These are phyloP conservation scores for Hirtodrosophila cameraria DNA, from an alignment of 2,888 invertebrate genomes.

Conservation along the genomic window DNA sequence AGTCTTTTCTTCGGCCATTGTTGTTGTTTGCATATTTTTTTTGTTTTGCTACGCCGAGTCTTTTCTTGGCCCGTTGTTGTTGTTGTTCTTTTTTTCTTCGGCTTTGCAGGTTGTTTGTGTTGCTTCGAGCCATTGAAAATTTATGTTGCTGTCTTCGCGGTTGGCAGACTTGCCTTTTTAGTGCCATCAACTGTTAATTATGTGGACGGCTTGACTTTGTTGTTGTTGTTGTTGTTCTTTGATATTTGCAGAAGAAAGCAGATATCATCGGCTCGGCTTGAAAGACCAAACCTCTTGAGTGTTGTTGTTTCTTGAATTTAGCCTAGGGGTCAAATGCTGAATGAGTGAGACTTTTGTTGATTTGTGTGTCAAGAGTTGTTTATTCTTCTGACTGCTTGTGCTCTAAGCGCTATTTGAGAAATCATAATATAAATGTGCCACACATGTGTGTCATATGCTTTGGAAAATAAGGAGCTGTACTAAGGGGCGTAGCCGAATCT, in stretches of 20 bases:
- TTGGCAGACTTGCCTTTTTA: constrained; percentile 34
- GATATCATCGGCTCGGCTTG: constrained; percentile 29
- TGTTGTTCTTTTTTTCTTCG: constrained; percentile 1
- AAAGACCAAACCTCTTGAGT: constrained; percentile 2
- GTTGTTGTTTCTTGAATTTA: constrained; percentile 36
- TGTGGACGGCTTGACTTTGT: constrained; percentile 35
- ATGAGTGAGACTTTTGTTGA: neutral
- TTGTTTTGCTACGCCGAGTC: neutral
- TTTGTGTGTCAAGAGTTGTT: constrained; percentile 39
- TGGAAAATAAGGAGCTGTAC: neutral
- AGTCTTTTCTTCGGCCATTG: constrained; percentile 6
- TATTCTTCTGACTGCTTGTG: neutral
- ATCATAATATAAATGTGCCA: neutral
- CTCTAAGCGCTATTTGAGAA: neutral
- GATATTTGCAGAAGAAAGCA: constrained; percentile 62
- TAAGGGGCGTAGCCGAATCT: too few species aligned
- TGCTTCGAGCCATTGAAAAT: constrained; percentile 36
- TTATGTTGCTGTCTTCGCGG: constrained; percentile 45
- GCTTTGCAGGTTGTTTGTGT: constrained; percentile 21
- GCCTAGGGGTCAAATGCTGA: constrained; percentile 56
- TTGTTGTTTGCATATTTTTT: constrained; percentile 1
- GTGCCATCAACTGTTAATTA: constrained; percentile 64
- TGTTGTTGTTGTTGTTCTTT: constrained; percentile 37
- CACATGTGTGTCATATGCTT: neutral
- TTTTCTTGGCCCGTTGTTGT: constrained; percentile 4